Evolutionary conservation across 2,797 vertebrate species (phyloP).

Genomic region (Neostethus bicornis): DNA sequence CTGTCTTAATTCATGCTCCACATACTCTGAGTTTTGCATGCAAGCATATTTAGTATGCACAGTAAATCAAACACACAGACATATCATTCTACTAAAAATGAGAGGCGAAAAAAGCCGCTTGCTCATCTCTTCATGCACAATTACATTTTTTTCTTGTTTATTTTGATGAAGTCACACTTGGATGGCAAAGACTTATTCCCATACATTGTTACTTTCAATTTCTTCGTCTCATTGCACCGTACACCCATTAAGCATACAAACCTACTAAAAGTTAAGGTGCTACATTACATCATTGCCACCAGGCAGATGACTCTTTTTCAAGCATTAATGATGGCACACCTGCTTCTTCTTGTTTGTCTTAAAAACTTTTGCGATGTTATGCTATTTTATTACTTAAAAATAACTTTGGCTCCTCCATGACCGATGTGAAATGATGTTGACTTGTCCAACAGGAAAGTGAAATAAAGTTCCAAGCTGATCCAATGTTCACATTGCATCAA

Average conservation of each 20-base stretch:
- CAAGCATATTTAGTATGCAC: not conserved
- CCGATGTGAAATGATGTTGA: not conserved
- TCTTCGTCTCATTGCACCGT: constrained; percentile 69
- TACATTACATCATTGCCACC: constrained; percentile 16
- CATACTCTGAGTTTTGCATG: not conserved
- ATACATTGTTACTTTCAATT: constrained; percentile 56
- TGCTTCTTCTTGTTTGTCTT: constrained; percentile 6
- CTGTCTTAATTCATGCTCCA: too few species aligned
- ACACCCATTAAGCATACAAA: constrained; percentile 56
- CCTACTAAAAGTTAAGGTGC: constrained; percentile 48
- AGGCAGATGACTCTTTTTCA: constrained; percentile 5
- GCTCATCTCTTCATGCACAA: constrained; percentile 58
- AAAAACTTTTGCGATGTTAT: not conserved
- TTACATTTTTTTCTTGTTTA: constrained; percentile 52
- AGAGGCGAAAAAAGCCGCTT: constrained; percentile 35
- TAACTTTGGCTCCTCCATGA: constrained; percentile 3
- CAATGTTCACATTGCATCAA: constrained; percentile 88
- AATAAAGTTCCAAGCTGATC: constrained; percentile 74
- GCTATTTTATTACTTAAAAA: constrained; percentile 3
- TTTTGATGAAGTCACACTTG: constrained; percentile 66
- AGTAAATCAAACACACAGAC: constrained; percentile 15
- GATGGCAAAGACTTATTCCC: constrained; percentile 53
- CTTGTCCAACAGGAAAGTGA: constrained; percentile 75
- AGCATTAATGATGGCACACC: constrained; percentile 12
- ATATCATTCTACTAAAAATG: constrained; percentile 22